A percentile compares a stretch with the other conserved stretches of the same genome.
Evolutionary conservation across 2,797 vertebrate species (phyloP).

Genomic region (Myoxocephalus aenaeus): DNA sequence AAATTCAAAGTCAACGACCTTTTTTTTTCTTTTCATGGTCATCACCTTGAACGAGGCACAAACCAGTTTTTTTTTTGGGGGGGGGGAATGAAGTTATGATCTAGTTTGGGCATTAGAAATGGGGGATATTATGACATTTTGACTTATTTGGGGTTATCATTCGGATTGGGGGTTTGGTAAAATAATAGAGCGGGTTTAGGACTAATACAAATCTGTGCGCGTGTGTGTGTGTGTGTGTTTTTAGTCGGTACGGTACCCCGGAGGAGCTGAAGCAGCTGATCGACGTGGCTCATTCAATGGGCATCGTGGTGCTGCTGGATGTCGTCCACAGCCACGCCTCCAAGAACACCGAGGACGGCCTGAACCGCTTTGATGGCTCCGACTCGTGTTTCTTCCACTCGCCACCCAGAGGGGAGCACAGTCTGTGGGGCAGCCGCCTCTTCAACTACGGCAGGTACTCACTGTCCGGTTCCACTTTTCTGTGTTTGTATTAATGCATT

Average conservation of each 20-base stretch:
- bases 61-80: neutral
- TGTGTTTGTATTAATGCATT: neutral
- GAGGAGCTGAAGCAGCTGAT: constrained; percentile 96
- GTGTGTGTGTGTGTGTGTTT: neutral
- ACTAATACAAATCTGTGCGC: neutral
- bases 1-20: neutral
- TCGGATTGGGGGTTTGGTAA: neutral
- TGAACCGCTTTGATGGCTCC: constrained; percentile 95
- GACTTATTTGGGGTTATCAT: neutral
- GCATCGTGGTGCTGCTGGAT: constrained; percentile 92
- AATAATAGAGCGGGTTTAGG: neutral
- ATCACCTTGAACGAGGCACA: neutral
- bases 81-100: neutral
- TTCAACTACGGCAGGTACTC: constrained; percentile 94
- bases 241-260: constrained; percentile 94
- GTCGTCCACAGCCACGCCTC: constrained; percentile 98
- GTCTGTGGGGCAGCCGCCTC: constrained; percentile 92
- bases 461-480: neutral
- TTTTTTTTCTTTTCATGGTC: constrained; percentile 3
- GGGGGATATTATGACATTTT: neutral
- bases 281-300: constrained; percentile 95
- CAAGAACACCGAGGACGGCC: constrained; percentile 94
- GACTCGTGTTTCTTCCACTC: constrained; percentile 96
- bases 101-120: neutral
- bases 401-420: constrained; percentile 89